A percentile compares a stretch with the other conserved stretches of the same genome.
Evolutionary conservation across 2,113 vertebrate species (phyloP).

Genomic region (Geococcyx californianus): DNA sequence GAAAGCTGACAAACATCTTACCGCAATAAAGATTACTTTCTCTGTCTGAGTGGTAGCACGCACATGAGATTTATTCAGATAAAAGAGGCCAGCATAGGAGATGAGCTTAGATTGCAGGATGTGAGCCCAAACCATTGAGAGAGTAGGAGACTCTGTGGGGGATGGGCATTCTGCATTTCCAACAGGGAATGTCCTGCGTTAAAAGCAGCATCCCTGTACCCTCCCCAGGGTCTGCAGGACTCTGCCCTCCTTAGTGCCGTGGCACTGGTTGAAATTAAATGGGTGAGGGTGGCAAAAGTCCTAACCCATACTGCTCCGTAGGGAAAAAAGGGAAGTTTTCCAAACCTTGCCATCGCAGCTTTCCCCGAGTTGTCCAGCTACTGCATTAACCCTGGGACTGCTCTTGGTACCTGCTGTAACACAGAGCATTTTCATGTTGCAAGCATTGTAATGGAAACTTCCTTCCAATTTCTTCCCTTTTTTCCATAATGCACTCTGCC

Average conservation of each 20-base stretch:
- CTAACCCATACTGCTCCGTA: accelerated
- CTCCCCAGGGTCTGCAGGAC: neutral
- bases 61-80: neutral
- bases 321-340: neutral
- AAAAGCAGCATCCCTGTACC: neutral
- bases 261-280: accelerated
- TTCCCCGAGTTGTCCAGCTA: neutral
- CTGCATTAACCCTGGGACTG: neutral
- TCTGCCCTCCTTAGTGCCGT: neutral
- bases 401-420: neutral
- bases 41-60: neutral
- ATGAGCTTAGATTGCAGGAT: neutral
- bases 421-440: neutral
- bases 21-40: neutral
- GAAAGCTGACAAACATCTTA: neutral
- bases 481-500: neutral
- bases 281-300: neutral
- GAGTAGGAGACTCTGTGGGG: accelerated
- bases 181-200: accelerated
- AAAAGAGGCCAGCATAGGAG: neutral
- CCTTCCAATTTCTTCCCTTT: neutral
- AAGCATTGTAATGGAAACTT: neutral
- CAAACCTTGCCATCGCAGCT: neutral
- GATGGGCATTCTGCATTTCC: neutral
- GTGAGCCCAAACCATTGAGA: neutral